Base-by-base conservation (phyloP, 2,113 vertebrate genomes). In the Lepidothrix coronata region DNA sequence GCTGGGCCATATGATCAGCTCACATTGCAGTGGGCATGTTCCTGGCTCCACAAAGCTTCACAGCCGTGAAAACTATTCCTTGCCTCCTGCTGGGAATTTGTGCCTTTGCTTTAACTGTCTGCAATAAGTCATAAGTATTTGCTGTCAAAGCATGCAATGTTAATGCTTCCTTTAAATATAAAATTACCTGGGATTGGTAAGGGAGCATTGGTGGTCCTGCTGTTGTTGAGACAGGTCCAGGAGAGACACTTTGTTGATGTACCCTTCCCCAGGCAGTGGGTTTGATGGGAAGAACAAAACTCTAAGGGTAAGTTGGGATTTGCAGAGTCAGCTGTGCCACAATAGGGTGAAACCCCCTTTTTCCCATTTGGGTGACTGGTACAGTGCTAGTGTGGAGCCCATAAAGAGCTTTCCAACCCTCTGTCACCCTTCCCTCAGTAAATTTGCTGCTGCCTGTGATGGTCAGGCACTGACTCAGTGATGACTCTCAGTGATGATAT, bases 1-100 rank as follows among this genome's bases (percentile, higher is more conserved):
- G 92, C 87, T 44, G 57, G 67, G 85, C 93, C 88, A 28, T 92
- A 52, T 68, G 93, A 96, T 55, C 85, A 11, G 92, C 86, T 97
- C 68, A 2, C 44, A 9, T 35, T 59, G 82, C 79, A 54, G 49
- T 27, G 82, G 85, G 92, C 79, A 52, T 23, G 43, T 59, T 76
- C 90, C 85, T 74, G 78, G 74, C 79, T 59, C 48, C 55, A 8
- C 31, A 66, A 6, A 61, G 49, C 84, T 73, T 41, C 78, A 15
- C 51, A 82, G 41, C 71, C 89, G 6, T 21, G 8, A 6, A 83
- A 83, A 41, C 62, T 6, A 3, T 48, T 88, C 39, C 35, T 57
- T 62, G 39, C 55, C 71, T 94, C 85, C 75, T 55, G 79, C 8
- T 43, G 63, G 89, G 46, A 52, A 71, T 80, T 20, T 2, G 4